These are phyloP conservation scores for Morbakka virulenta DNA, from an alignment of 30 jellyfish, hydroid and myxozoan species.

Conservation along the genomic window DNA sequence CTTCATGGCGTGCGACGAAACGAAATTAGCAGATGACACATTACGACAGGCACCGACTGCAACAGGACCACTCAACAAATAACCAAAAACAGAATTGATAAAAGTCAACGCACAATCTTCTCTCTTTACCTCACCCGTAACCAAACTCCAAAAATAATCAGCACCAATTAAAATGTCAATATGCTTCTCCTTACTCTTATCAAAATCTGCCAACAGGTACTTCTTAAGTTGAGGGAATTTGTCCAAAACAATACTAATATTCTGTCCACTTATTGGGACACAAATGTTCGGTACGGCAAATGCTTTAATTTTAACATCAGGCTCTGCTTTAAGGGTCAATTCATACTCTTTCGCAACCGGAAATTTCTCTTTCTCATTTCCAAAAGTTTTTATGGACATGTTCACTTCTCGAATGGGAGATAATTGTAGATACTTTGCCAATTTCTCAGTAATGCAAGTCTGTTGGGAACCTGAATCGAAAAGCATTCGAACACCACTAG, in stretches of 20 bases:
- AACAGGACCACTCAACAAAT: slow-evolving; percentile 29
- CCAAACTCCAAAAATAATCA: slow-evolving; percentile 2
- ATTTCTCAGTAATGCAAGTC: no score
- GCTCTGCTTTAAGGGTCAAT: no score
- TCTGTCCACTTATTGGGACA: slow-evolving; percentile 6
- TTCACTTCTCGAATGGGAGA: not conserved
- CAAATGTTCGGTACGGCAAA: slow-evolving; percentile 14
- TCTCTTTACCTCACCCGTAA: slow-evolving; percentile 6
- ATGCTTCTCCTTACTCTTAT: not conserved
- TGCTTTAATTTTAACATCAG: no score
- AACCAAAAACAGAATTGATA: slow-evolving; percentile 33
- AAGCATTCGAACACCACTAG: no score
- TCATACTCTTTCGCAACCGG: no score
- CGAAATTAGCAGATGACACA: no score
- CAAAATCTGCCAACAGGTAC: slow-evolving; percentile 5
- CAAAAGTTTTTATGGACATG: slow-evolving; percentile 1
- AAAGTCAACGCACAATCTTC: slow-evolving; percentile 44
- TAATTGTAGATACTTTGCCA: no score
- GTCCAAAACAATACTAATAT: not conserved
- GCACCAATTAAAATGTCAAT: slow-evolving; percentile 31
- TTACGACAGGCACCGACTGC: no score
- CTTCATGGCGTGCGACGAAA: no score
- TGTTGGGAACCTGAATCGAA: no score
- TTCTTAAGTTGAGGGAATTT: slow-evolving; percentile 4
- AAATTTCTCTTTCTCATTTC: slow-evolving; percentile 4